Conservation (phyloP, 92 coral and sea anemone species). For the Palythoa caribaeorum region DNA sequence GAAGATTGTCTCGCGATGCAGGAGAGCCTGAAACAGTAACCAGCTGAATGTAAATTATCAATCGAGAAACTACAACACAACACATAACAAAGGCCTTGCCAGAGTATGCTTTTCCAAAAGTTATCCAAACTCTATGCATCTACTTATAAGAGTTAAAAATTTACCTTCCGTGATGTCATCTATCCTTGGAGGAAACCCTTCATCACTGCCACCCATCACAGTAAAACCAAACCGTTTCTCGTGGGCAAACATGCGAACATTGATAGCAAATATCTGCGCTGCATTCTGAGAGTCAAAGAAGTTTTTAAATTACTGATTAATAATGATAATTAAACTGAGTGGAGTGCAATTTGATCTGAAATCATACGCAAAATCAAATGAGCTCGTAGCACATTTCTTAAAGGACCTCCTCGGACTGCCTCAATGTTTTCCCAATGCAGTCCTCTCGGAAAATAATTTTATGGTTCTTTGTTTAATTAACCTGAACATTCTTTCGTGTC, state of each 20-base stretch:
- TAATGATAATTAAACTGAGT: no score
- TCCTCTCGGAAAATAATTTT: no score
- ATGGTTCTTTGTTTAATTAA: no score
- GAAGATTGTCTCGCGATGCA: conserved; percentile 83
- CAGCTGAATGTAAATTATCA: neutral
- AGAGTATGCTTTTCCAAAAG: no score
- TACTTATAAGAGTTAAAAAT: neutral
- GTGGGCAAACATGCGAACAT: conserved; percentile 87
- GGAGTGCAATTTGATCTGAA: no score
- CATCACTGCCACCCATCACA: conserved; percentile 98
- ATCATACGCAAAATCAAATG: no score
- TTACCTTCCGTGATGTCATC: conserved; percentile 97
- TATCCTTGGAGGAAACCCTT: conserved; percentile 94
- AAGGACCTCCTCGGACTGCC: no score
- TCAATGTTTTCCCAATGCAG: no score
- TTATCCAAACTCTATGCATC: no score
- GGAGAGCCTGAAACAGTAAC: conserved; percentile 79
- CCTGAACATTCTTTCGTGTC: no score
- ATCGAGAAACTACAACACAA: neutral
- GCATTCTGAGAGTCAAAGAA: conserved; percentile 47
- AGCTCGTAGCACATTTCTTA: no score
- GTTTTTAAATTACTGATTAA: neutral
- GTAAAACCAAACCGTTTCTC: conserved; percentile 98
- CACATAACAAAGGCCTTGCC: no score
- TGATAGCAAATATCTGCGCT: conserved; percentile 79